phyloP scores from a whole-genome alignment of 2,113 vertebrate species.

The Lynx canadensis region DNA sequence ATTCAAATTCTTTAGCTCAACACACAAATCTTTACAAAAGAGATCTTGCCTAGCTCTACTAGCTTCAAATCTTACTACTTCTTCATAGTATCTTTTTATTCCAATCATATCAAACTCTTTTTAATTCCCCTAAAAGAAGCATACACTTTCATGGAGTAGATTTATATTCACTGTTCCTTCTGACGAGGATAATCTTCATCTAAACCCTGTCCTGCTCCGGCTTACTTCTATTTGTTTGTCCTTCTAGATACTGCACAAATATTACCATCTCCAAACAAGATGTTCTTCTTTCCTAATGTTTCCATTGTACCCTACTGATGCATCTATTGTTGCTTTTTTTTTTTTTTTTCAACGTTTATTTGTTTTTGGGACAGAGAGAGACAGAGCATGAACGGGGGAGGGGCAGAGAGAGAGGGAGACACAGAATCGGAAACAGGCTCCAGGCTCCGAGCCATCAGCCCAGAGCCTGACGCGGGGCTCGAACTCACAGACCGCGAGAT shows the following conservation, averaged over 20 bases:
- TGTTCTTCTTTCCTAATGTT: neutral
- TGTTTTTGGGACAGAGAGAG: too few relatives aligned
- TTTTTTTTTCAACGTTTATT: too few relatives aligned
- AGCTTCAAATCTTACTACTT: conserved; percentile 37
- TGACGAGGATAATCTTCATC: neutral
- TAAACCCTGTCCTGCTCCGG: neutral
- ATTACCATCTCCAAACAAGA: neutral
- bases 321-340: neutral
- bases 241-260: neutral
- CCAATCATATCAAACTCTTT: conserved; percentile 2
- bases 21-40: conserved; percentile 6
- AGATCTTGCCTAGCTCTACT: neutral
- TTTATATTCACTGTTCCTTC: neutral
- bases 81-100: neutral
- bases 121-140: neutral
- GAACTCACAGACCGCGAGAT: too few relatives aligned
- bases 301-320: neutral
- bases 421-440: too few relatives aligned
- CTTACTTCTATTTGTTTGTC: neutral
- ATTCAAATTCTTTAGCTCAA: conserved; percentile 28
- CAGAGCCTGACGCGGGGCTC: too few relatives aligned
- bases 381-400: too few relatives aligned
- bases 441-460: too few relatives aligned
- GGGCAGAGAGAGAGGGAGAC: too few relatives aligned
- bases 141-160: neutral